Percentiles rank a stretch among this genome's conserved stretches.
Evolutionary conservation across 2,888 invertebrate genomes (phyloP).

Genomic region (Drosophila nr. medialis): DNA sequence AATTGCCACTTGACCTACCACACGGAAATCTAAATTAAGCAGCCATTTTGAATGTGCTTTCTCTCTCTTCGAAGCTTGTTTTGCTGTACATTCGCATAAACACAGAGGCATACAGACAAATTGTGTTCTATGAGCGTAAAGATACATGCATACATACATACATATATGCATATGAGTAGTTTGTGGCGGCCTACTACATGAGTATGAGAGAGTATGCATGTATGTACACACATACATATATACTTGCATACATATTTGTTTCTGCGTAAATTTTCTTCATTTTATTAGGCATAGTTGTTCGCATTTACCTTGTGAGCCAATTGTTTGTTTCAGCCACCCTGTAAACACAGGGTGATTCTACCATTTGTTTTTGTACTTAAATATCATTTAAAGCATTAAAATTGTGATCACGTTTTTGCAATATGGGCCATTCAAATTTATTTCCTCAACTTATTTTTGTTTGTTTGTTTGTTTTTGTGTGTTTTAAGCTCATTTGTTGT

Average conservation of each 20-base stretch:
- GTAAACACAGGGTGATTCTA: neutral
- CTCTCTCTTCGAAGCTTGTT: slow-evolving; percentile 26
- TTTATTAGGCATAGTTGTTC: neutral
- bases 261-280: neutral
- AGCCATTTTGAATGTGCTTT: slow-evolving; percentile 49
- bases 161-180: neutral
- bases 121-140: neutral
- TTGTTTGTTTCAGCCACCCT: neutral
- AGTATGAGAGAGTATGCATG: neutral
- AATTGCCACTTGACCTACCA: slow-evolving; percentile 78
- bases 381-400: neutral
- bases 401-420: neutral
- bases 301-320: neutral
- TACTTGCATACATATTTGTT: neutral
- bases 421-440: slow-evolving; percentile 5
- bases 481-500: neutral
- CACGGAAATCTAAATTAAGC: slow-evolving; percentile 75
- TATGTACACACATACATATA: neutral
- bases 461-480: neutral
- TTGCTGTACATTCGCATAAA: slow-evolving; percentile 4
- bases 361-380: neutral
- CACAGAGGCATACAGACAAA: neutral
- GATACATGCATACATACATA: neutral
- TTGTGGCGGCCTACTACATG: neutral
- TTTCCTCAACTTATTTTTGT: neutral